phyloP scores from a whole-genome alignment of 2,888 invertebrate genomes.

The Cantharis rustica region DNA sequence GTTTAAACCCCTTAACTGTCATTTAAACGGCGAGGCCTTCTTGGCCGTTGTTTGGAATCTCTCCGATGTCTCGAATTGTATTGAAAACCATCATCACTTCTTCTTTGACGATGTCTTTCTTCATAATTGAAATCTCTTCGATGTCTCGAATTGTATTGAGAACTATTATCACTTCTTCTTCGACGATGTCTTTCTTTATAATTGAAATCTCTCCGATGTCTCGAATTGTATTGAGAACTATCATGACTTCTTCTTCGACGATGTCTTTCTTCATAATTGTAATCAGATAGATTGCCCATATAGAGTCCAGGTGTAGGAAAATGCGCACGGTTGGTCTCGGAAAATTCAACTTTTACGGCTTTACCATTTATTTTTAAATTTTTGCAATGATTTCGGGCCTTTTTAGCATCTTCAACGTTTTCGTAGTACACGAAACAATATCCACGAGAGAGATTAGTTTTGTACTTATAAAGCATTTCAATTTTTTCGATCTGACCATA shows the following conservation, averaged over 20 bases:
- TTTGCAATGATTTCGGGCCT: neutral
- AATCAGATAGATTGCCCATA: neutral
- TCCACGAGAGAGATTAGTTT: neutral
- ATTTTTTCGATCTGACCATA: neutral
- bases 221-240: neutral
- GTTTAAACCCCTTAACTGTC: no score
- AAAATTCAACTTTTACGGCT: neutral
- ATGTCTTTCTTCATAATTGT: neutral
- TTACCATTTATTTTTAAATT: neutral
- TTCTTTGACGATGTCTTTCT: neutral
- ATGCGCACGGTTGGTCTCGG: neutral
- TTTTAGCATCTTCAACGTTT: neutral
- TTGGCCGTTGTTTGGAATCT: neutral
- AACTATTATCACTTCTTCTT: neutral
- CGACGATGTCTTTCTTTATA: neutral
- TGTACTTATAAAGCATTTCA: neutral
- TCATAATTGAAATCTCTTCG: neutral
- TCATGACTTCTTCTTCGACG: neutral
- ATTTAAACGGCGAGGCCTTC: neutral
- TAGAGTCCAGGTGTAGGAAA: neutral
- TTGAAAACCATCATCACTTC: neutral
- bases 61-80: neutral
- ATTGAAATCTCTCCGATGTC: neutral
- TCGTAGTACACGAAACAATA: neutral
- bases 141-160: neutral